Conservation (phyloP, 2,888 invertebrate genomes). For the Reticulitermes lucifugus region DNA sequence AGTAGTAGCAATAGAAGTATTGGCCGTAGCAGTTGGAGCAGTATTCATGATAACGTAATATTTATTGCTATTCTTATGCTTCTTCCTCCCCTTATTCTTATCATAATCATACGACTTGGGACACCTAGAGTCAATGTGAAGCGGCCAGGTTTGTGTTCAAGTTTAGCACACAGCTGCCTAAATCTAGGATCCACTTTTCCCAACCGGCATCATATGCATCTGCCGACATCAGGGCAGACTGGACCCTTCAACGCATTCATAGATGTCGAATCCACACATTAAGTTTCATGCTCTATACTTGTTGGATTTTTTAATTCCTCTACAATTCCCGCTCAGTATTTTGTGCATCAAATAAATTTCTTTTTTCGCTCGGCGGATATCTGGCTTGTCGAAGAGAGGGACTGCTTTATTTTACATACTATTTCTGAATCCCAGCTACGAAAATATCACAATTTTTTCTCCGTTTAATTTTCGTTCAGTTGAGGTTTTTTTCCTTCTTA, state of each 20-base stretch:
- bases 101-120: too few relatives aligned
- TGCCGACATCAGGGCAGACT: background rate
- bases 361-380: too few relatives aligned
- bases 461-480: background rate
- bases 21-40: too few relatives aligned
- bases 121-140: too few relatives aligned
- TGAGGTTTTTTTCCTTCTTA: background rate
- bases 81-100: too few relatives aligned
- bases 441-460: background rate
- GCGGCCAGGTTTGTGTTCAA: too few relatives aligned
- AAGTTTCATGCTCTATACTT: background rate
- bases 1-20: too few relatives aligned
- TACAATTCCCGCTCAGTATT: background rate
- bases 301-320: background rate
- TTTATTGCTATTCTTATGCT: too few relatives aligned
- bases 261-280: background rate
- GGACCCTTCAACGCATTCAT: background rate
- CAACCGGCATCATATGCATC: background rate
- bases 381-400: background rate
- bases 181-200: background rate
- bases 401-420: background rate
- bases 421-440: background rate
- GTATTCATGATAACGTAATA: too few relatives aligned
- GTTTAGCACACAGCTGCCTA: too few relatives aligned
- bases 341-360: background rate